Evolutionary conservation across 2,113 vertebrate species (phyloP).

Genomic region (Mungos mungo): DNA sequence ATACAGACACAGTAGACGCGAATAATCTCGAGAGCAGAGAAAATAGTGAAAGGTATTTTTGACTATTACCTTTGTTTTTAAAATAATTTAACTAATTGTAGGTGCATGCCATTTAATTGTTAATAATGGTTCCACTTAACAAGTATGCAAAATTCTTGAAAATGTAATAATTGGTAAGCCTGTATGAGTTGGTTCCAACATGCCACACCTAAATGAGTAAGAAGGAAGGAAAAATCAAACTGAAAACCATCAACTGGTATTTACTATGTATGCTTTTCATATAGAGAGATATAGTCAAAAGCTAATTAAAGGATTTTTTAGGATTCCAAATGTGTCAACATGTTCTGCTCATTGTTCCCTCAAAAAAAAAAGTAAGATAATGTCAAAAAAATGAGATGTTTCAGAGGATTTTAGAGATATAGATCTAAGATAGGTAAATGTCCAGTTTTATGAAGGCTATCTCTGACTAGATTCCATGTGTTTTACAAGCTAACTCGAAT

Average conservation of each 20-base stretch:
- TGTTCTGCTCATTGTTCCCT: background rate
- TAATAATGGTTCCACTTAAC: slow-evolving; percentile 5
- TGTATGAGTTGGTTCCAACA: background rate
- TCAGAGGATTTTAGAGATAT: background rate
- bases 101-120: background rate
- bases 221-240: background rate
- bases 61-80: background rate
- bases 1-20: background rate
- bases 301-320: background rate
- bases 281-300: background rate
- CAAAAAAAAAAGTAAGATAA: slow-evolving; percentile 10
- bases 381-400: background rate
- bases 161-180: background rate
- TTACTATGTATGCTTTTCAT: background rate
- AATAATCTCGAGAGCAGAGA: background rate
- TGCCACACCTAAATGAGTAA: background rate
- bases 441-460: background rate
- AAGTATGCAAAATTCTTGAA: slow-evolving; percentile 50
- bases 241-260: background rate
- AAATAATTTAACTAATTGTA: background rate
- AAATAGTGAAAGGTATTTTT: background rate
- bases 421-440: background rate
- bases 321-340: background rate
- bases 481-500: background rate
- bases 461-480: background rate